phyloP scores from a whole-genome alignment of 1,140 invertebrate species.

The Calosoma granatense region DNA sequence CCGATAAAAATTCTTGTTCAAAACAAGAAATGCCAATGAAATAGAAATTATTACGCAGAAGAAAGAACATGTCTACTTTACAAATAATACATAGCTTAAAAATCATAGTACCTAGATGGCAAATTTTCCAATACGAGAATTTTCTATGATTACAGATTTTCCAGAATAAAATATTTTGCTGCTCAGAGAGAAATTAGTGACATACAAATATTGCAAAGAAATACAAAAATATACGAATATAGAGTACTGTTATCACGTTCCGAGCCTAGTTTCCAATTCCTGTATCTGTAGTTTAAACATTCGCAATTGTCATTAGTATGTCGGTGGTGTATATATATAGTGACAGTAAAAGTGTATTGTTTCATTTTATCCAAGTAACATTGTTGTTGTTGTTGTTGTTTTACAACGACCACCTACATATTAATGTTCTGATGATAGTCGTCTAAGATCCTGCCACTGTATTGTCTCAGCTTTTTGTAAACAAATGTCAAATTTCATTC shows the following conservation, averaged over 20 bases:
- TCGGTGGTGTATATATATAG: background rate
- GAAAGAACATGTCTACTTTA: background rate
- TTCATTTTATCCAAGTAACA: too few relatives aligned
- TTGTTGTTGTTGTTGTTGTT: too few relatives aligned
- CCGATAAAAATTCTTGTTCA: background rate
- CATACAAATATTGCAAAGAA: background rate
- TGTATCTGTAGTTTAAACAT: background rate
- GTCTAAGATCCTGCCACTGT: slow-evolving; percentile 3
- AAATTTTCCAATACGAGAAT: background rate
- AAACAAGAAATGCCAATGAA: background rate
- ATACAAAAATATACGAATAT: background rate
- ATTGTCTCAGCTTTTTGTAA: slow-evolving; percentile 8
- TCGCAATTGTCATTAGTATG: background rate
- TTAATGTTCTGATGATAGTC: background rate
- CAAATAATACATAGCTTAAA: background rate
- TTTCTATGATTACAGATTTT: background rate
- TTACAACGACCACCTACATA: background rate
- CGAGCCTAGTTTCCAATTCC: slow-evolving; percentile 1
- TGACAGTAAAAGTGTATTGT: background rate
- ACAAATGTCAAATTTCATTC: slow-evolving; percentile 1
- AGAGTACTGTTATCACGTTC: slow-evolving; percentile 1
- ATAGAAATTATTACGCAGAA: background rate
- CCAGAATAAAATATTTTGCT: background rate
- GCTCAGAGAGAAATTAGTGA: background rate
- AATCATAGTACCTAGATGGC: background rate